Conservation (phyloP, 2,888 invertebrate genomes). For the Colletes collaris region DNA sequence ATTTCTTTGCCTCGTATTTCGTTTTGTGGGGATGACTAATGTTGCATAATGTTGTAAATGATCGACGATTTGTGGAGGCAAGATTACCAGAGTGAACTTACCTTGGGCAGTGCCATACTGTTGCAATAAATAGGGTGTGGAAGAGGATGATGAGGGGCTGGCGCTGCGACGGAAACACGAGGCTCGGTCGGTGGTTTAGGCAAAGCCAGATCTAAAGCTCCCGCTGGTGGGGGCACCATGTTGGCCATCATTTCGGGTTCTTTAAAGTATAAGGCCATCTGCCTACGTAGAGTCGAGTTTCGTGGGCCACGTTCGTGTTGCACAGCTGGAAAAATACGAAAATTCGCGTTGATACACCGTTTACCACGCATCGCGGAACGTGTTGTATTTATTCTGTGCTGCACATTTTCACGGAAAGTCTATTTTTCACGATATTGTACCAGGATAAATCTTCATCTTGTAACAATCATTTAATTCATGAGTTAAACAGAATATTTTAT, state of each 20-base stretch:
- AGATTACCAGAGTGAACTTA: slow-evolving; percentile 56
- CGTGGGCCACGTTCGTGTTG: slow-evolving; percentile 99
- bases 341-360: slow-evolving; percentile 35
- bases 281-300: slow-evolving; percentile 96
- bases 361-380: neutral
- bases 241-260: slow-evolving; percentile 84
- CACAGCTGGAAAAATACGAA: slow-evolving; percentile 89
- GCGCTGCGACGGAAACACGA: slow-evolving; percentile 60
- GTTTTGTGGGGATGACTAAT: neutral
- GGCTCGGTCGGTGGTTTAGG: slow-evolving; percentile 80
- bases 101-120: slow-evolving; percentile 82
- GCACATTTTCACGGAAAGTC: too few species aligned
- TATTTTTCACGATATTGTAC: neutral
- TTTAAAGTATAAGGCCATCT: slow-evolving; percentile 93
- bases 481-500: too few species aligned
- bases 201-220: slow-evolving; percentile 84
- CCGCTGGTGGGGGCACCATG: slow-evolving; percentile 78
- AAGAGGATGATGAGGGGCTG: slow-evolving; percentile 70
- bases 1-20: too few species aligned
- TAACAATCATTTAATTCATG: neutral
- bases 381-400: slow-evolving; percentile 5
- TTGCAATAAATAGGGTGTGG: slow-evolving; percentile 75
- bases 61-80: neutral
- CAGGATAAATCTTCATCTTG: neutral
- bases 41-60: neutral